Evolutionary conservation across 1,140 invertebrate genomes (phyloP), one percentile per base, ranked within the genome.

Genomic region (Archivesica marissinica): DNA sequence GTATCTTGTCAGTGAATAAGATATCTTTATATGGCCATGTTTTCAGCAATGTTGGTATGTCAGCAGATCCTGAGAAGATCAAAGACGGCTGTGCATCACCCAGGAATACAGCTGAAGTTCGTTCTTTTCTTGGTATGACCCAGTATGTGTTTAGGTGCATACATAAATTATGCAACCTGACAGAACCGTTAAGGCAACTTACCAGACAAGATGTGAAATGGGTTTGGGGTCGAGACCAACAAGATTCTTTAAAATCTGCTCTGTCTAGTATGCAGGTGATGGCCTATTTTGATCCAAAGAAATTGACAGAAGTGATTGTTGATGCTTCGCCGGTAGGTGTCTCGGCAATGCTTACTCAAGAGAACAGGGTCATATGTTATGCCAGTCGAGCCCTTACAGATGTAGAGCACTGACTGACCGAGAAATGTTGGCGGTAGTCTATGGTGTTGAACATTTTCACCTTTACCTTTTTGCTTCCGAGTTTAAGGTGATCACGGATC

Each of bases 341-440:
- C 94, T 56, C 93, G 91, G n/a, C 92, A 89, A 13, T 92, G 94
- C 6, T 77, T 94, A 30, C 50, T 90, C 66, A 81, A 25, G 66
- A 72, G 39, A 47, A 47, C 4, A 81, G 52, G 33, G 66, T 81
- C 54, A 25, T 81, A 3, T 20, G 44, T 39, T 81, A 81, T 54
- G 79, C 61, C 13, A 81, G 79, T 50, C 44, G 79, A 54, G 79
- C 79, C 2, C 35, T 81, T 13, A 70, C 64, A 25, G 85, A 87
- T 50, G 56, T 80, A 3, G 87, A 88, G 41, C 75, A 66, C 85
- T 87, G 59, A 88, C 87, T 6, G 75, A 87, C 38, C 50, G 74
- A 2, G 66, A 88, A 54, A 81, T 81, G 77, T 25, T 80, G n/a
- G 80, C 85, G 39, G 72, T 87, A 20, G 87, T 84, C 15, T 86